These are phyloP conservation scores for Acrocephalus kingi DNA, from an alignment of 2,113 vertebrate genomes.

Conservation along the genomic window DNA sequence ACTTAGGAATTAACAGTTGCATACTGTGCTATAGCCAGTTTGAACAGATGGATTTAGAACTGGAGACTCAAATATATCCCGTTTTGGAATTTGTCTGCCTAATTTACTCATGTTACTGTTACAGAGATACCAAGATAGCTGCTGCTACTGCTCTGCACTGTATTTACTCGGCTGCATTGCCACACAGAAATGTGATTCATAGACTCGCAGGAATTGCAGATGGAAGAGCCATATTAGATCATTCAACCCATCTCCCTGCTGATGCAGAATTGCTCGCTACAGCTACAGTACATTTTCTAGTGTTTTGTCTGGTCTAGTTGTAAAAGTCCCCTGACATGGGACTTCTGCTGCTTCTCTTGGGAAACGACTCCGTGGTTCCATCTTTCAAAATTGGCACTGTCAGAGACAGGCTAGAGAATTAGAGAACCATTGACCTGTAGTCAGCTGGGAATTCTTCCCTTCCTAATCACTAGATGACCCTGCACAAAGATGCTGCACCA, in stretches of 20 bases:
- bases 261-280: constrained; percentile 36
- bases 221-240: constrained; percentile 65
- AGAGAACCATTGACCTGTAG: background rate
- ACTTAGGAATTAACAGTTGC: constrained; percentile 43
- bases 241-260: constrained; percentile 58
- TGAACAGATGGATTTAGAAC: constrained; percentile 73
- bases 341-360: constrained; percentile 10
- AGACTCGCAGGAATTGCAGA: constrained; percentile 62
- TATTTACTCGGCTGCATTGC: constrained; percentile 61
- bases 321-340: constrained; percentile 35
- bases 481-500: background rate
- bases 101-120: constrained; percentile 62
- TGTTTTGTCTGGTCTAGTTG: constrained; percentile 55
- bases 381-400: constrained; percentile 53
- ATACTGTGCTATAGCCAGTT: constrained; percentile 50
- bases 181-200: constrained; percentile 63
- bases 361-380: constrained; percentile 13
- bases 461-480: background rate
- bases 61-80: constrained; percentile 63
- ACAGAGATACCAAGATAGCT: constrained; percentile 51
- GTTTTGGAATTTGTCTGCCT: constrained; percentile 68
- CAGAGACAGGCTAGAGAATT: background rate
- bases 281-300: constrained; percentile 45
- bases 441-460: background rate
- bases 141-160: constrained; percentile 50